Percentiles rank a stretch among this genome's conserved stretches.
Evolutionary conservation across 2,888 invertebrate species (phyloP).

Genomic region (Luperina testacea): DNA sequence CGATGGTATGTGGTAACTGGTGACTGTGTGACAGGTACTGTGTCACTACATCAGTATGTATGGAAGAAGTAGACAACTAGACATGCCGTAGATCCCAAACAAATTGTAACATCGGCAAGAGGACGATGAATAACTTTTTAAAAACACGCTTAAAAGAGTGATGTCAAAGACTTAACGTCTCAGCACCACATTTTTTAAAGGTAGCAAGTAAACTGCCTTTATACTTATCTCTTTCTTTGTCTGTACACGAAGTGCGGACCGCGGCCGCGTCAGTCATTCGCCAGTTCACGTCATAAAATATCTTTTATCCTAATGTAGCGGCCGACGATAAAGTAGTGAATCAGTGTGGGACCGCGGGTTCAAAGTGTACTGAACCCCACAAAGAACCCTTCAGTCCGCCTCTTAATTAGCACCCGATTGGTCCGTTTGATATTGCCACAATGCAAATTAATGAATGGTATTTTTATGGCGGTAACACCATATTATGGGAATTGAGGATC

Average conservation of each 20-base stretch:
- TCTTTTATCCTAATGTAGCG: constrained; percentile 60
- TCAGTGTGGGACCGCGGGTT: constrained; percentile 67
- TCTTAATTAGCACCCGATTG: constrained; percentile 77
- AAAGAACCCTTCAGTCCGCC: constrained; percentile 73
- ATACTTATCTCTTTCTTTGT: constrained; percentile 16
- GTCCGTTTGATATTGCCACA: constrained; percentile 58
- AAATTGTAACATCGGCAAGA: background rate
- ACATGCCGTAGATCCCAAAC: background rate
- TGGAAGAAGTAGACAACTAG: background rate
- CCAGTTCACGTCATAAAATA: constrained; percentile 52
- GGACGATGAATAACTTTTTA: background rate
- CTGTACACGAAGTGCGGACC: constrained; percentile 25
- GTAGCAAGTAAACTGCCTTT: background rate
- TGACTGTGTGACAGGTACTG: too few species aligned
- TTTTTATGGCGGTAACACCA: constrained; percentile 47
- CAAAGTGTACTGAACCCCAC: constrained; percentile 78
- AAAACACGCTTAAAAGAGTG: background rate
- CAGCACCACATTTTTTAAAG: background rate
- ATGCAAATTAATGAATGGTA: constrained; percentile 56
- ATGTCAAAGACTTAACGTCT: background rate
- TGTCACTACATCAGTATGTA: background rate
- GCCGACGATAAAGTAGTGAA: constrained; percentile 67
- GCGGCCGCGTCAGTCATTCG: constrained; percentile 38
- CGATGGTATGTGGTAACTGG: too few species aligned
- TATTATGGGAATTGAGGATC: constrained; percentile 25